Evolutionary conservation across 2,113 vertebrate species (phyloP), one percentile per base, ranked within the genome.

Genomic region (Sula dactylatra): DNA sequence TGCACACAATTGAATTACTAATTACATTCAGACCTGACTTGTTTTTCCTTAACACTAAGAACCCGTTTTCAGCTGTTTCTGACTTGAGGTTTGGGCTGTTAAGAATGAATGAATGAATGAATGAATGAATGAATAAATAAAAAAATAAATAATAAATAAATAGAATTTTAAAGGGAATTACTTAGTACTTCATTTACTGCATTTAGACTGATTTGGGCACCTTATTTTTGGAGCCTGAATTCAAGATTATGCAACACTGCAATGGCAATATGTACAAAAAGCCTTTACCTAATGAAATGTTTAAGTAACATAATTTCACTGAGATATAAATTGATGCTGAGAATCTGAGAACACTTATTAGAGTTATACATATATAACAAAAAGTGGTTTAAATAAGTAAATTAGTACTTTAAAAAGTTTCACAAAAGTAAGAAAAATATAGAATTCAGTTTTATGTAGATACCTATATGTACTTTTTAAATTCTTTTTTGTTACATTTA

Each of bases 201-300:
- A 8, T 54, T 62, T 58, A 54, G 6, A 52, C 15, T 44, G 17
- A 49, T 73, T 62, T 73, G 8, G 3, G 2, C 4, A n/a, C 10
- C 24, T 76, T 56, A 5, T 70, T 91, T 83, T 34, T 32, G 5
- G 21, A 64, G 29, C 34, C 38, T 61, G 12, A 78, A 47, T 31
- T 17, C 9, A 83, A 40, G 21, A 19, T 89, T 77, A 38, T 38
- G 4, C 16, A 52, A 66, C 4, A 50, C 3, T 73, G 11, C 8
- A 65, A 21, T 70, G 5, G 1, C 26, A 65, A 38, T 38, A 42
- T 3, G 4, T 38, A 44, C 6, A 73, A 86, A 83, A 77, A 25
- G 0, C 3, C 4, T 78, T 76, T 71, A 22, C 8, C 1, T 49
- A 59, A n/a, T 29, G 1, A 19, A 16, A 7, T 7, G 4, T 45